These are phyloP conservation scores for Drosophila greeni DNA, from an alignment of 2,888 invertebrate species.

Conservation along the genomic window DNA sequence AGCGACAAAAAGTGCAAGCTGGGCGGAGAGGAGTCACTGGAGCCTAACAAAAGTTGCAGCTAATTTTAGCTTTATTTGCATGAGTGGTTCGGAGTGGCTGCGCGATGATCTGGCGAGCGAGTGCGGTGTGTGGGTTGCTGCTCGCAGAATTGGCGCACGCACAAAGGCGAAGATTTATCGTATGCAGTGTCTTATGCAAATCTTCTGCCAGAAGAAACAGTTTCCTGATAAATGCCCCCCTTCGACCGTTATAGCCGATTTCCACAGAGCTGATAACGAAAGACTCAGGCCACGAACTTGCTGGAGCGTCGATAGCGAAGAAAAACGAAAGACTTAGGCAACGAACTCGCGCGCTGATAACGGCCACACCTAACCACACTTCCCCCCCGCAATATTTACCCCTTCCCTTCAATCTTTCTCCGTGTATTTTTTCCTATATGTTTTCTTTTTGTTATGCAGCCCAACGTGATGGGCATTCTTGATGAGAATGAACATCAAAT, in stretches of 20 bases:
- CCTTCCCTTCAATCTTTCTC: conserved; percentile 23
- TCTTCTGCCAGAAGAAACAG: conserved; percentile 58
- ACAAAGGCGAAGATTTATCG: conserved; percentile 53
- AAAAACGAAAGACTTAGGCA: conserved; percentile 65
- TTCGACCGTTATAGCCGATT: conserved; percentile 62
- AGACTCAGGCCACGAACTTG: conserved; percentile 67
- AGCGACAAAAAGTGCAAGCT: conserved; percentile 50
- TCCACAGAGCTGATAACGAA: conserved; percentile 70
- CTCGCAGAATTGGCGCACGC: conserved; percentile 62
- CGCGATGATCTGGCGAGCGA: conserved; percentile 24
- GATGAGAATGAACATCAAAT: conserved; percentile 15
- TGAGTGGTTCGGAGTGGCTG: conserved; percentile 27
- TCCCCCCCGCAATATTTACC: conserved; percentile 30
- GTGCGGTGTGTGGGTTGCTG: conserved; percentile 30
- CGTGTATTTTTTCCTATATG: background rate
- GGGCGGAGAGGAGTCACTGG: conserved; percentile 23
- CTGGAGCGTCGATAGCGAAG: conserved; percentile 1
- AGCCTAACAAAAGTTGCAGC: conserved; percentile 63
- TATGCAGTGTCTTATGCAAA: conserved; percentile 61
- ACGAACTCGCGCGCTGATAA: conserved; percentile 54
- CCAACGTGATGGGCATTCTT: conserved; percentile 63
- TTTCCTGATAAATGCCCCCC: conserved; percentile 63
- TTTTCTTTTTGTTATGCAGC: conserved; percentile 64
- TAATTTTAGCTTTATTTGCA: conserved; percentile 59
- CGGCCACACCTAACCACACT: background rate